Percentiles rank a stretch among this genome's conserved stretches.
These are phyloP conservation scores for Aradophagus sp. DNA, from an alignment of 1,140 invertebrate genomes.

Conservation along the genomic window DNA sequence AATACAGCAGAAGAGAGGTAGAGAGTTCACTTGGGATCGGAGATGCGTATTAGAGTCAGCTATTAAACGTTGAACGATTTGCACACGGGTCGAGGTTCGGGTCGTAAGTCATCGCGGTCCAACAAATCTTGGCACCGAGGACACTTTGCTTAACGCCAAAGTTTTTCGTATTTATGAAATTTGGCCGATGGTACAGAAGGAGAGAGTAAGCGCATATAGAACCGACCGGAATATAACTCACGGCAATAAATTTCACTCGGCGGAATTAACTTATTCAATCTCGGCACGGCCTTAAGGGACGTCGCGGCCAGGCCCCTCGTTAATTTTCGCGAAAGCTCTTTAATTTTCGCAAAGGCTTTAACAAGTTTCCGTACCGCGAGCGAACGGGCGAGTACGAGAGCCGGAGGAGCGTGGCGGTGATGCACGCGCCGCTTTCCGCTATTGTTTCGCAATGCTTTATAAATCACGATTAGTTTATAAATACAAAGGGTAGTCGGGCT, in stretches of 20 bases:
- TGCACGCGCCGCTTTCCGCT: slow-evolving; percentile 62
- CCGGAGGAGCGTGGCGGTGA: slow-evolving; percentile 46
- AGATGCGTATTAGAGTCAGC: too few relatives aligned
- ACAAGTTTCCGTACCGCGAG: slow-evolving; percentile 62
- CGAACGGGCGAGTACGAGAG: slow-evolving; percentile 45
- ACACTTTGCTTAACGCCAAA: slow-evolving; percentile 56
- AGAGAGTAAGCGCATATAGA: slow-evolving; percentile 48
- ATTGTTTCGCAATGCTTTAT: slow-evolving; percentile 69
- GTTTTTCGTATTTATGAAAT: slow-evolving; percentile 58
- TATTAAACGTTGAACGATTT: slow-evolving; percentile 48
- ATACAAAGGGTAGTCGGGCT: slow-evolving; percentile 56
- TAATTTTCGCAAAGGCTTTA: slow-evolving; percentile 70
- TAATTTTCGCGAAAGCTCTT: slow-evolving; percentile 70
- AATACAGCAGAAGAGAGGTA: too few relatives aligned
- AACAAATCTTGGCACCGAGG: slow-evolving; percentile 53
- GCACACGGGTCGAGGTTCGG: slow-evolving; percentile 20
- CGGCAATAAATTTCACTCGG: slow-evolving; percentile 60
- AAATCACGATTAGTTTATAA: slow-evolving; percentile 73
- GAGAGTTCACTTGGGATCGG: too few relatives aligned
- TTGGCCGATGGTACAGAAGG: slow-evolving; percentile 44
- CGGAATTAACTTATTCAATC: slow-evolving; percentile 65
- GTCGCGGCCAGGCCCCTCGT: slow-evolving; percentile 59
- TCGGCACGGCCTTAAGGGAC: slow-evolving; percentile 58
- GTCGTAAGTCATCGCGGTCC: slow-evolving; percentile 50
- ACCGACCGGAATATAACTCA: slow-evolving; percentile 50